Evolutionary conservation across 2,797 vertebrate species (phyloP).

Genomic region (Myiotriccus ornatus): DNA sequence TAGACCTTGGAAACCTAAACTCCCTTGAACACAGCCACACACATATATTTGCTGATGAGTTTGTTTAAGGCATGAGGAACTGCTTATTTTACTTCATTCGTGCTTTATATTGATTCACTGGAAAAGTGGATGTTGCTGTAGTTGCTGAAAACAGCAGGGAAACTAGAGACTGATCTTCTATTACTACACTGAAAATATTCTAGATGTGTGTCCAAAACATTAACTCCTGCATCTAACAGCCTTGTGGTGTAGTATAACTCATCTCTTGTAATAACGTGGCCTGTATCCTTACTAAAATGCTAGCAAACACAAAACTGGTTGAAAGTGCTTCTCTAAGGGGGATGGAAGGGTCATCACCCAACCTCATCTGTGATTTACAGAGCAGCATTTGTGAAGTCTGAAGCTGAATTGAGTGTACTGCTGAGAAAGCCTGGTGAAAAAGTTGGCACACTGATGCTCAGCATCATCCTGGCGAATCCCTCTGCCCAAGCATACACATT

Average conservation of each 20-base stretch:
- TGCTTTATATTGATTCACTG: background rate
- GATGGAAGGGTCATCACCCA: no score
- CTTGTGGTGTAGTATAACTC: background rate
- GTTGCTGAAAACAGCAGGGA: background rate
- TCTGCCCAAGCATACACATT: background rate
- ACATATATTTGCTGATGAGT: background rate
- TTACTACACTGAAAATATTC: background rate
- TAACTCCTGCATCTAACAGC: background rate
- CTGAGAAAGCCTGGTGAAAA: background rate
- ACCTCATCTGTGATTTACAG: background rate
- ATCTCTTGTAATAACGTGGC: background rate
- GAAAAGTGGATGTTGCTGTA: background rate
- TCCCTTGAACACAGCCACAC: background rate
- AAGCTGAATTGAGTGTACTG: background rate
- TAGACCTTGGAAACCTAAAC: background rate
- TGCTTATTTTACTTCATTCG: background rate
- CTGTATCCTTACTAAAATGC: background rate
- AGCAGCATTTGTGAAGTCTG: background rate
- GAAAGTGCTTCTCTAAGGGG: background rate
- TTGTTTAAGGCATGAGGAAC: background rate
- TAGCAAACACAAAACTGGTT: background rate
- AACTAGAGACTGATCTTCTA: background rate
- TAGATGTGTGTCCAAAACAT: rapidly evolving
- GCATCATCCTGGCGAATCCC: rapidly evolving
- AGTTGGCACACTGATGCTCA: rapidly evolving